phyloP scores from a whole-genome alignment of 2,797 vertebrate genomes.

The Melanotaenia maccullochi region DNA sequence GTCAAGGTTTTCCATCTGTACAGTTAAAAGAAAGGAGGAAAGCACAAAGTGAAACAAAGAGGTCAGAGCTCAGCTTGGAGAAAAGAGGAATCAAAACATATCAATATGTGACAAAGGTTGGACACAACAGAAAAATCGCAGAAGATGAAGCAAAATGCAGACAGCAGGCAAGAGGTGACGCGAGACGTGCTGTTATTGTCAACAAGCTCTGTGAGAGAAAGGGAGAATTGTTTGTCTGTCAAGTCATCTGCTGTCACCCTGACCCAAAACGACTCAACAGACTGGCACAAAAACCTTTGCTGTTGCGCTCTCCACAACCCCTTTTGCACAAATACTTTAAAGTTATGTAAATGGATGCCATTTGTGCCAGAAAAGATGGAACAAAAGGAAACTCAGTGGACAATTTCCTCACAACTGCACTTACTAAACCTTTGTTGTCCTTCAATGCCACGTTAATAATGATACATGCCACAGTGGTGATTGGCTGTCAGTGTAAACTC shows the following conservation, averaged over 20 bases:
- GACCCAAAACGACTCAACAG: constrained; percentile 60
- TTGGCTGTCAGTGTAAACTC: constrained; percentile 15
- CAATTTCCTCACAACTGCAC: constrained; percentile 17
- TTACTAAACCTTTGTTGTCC: constrained; percentile 27
- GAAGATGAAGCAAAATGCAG: constrained; percentile 48
- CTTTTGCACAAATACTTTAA: constrained; percentile 32
- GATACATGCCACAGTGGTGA: constrained; percentile 42
- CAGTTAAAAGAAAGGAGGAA: constrained; percentile 63
- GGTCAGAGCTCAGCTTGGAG: constrained; percentile 64
- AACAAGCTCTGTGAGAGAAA: constrained; percentile 59
- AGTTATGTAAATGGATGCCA: constrained; percentile 47
- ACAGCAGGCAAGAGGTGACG: constrained; percentile 56
- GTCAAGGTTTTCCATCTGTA: constrained; percentile 92
- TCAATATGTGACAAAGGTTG: constrained; percentile 35
- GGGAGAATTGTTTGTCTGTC: constrained; percentile 63
- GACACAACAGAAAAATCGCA: constrained; percentile 28
- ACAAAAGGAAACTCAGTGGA: background rate
- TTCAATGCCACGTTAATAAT: constrained; percentile 23
- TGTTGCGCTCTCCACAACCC: constrained; percentile 21
- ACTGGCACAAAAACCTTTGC: constrained; percentile 51
- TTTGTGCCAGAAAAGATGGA: constrained; percentile 26
- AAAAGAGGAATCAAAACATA: constrained; percentile 38
- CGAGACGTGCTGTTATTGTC: constrained; percentile 67
- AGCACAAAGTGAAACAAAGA: constrained; percentile 64
- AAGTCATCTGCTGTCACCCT: constrained; percentile 57